These are phyloP conservation scores for Falcunculus frontatus DNA, from an alignment of 2,113 vertebrate species.

Conservation along the genomic window DNA sequence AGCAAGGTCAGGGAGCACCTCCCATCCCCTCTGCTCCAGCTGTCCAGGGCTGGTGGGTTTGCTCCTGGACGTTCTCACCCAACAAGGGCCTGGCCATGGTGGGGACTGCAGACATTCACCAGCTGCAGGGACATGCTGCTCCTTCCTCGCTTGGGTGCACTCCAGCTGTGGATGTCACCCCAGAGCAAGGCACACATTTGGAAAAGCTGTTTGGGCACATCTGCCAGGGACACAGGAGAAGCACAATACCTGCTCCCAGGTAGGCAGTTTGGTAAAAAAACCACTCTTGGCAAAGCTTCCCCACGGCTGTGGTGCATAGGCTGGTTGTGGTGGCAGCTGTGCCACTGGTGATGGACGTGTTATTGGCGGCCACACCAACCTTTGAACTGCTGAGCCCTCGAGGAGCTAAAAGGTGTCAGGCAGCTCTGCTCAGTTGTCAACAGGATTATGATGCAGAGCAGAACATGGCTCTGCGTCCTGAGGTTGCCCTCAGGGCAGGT, in stretches of 20 bases:
- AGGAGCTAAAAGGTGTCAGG: neutral
- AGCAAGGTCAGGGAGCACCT: neutral
- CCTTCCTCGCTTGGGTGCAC: neutral
- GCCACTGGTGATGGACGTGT: neutral
- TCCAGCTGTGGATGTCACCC: neutral
- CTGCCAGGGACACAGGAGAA: neutral
- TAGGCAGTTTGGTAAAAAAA: neutral
- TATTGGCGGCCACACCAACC: neutral
- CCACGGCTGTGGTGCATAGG: neutral
- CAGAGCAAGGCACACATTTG: neutral
- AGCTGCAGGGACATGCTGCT: neutral
- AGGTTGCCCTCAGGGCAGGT: neutral
- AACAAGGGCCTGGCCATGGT: accelerated
- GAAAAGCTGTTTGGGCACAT: neutral
- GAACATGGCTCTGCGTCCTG: neutral
- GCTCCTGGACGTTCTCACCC: neutral
- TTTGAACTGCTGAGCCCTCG: neutral
- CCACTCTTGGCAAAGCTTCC: accelerated
- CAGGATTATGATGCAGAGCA: neutral
- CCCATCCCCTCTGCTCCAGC: neutral
- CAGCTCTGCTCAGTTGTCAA: neutral
- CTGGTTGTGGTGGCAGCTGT: neutral
- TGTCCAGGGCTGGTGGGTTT: neutral
- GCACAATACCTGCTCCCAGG: neutral
- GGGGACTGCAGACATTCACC: neutral